Evolutionary conservation across 2,797 vertebrate genomes (phyloP).

Genomic region (Phataginus tricuspis): DNA sequence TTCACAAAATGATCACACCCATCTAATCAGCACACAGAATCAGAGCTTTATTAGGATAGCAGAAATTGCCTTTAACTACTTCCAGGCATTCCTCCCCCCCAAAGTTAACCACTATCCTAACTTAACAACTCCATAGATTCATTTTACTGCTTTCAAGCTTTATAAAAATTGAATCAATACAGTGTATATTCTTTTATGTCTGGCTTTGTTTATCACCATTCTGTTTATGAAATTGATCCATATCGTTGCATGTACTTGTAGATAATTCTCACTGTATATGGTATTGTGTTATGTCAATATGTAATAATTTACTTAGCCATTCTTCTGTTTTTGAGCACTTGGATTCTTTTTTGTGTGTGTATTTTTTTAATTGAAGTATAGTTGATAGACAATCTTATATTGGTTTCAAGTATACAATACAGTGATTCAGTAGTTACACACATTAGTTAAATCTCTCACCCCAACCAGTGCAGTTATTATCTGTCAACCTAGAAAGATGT

Average conservation of each 20-base stretch:
- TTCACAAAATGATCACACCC: background rate
- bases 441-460: no score
- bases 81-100: background rate
- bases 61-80: background rate
- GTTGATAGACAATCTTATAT: no score
- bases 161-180: background rate
- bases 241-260: background rate
- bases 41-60: background rate
- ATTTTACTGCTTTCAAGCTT: background rate
- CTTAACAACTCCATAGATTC: background rate
- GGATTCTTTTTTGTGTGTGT: background rate
- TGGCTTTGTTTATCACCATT: conserved; percentile 19
- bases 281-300: background rate
- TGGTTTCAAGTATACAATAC: no score
- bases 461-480: no score
- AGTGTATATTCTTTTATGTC: background rate
- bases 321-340: conserved; percentile 1
- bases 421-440: no score
- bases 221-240: background rate
- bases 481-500: no score
- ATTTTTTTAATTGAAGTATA: no score
- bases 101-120: background rate
- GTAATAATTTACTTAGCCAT: background rate
- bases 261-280: background rate
- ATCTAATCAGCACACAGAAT: background rate